A percentile compares a stretch with the other conserved stretches of the same genome.
These are phyloP conservation scores for Aegotheles bennettii DNA, from an alignment of 2,113 vertebrate species.

Conservation along the genomic window DNA sequence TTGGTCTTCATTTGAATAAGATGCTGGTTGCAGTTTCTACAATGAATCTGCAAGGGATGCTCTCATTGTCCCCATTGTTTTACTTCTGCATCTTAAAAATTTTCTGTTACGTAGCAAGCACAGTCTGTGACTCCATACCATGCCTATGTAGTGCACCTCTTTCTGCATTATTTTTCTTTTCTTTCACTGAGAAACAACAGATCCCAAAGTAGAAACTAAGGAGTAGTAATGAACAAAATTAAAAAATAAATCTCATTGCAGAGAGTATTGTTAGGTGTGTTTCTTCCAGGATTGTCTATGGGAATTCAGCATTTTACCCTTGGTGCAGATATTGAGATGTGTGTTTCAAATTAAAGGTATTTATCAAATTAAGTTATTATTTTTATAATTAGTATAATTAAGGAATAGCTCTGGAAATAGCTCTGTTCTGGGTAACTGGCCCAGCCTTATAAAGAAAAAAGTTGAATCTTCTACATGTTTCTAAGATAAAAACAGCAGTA, in stretches of 20 bases:
- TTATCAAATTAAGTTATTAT: constrained; percentile 40
- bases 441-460: background rate
- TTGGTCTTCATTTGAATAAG: background rate
- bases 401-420: constrained; percentile 4
- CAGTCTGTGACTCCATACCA: background rate
- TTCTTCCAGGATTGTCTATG: background rate
- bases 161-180: background rate
- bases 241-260: background rate
- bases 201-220: background rate
- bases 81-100: background rate
- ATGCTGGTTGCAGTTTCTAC: background rate
- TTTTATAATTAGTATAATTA: background rate
- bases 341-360: constrained; percentile 39
- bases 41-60: background rate
- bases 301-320: background rate
- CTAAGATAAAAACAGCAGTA: background rate
- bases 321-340: background rate
- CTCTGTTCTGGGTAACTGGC: background rate
- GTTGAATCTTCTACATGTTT: background rate
- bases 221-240: background rate
- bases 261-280: background rate
- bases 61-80: background rate
- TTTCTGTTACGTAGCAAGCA: background rate
- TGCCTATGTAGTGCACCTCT: background rate
- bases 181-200: background rate